Evolutionary conservation across 2,888 invertebrate genomes (phyloP), one percentile per base, ranked within the genome.

Genomic region (Drosophila kanekoi): DNA sequence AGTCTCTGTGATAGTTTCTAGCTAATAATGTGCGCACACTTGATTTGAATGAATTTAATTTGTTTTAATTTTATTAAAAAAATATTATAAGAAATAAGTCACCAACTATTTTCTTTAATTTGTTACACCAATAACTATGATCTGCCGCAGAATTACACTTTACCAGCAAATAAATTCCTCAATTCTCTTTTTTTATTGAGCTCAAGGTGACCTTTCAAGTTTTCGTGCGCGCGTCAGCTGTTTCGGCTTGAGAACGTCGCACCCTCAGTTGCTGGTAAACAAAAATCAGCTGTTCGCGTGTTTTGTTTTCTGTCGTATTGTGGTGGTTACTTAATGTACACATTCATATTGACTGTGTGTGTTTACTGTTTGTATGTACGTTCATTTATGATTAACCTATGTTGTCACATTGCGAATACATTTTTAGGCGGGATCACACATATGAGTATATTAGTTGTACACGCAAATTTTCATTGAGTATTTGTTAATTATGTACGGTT

Each of bases 181-280:
- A 74, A 71, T 72, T 84, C 67, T 81, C 28, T 65, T 62, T 62
- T 73, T 77, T 79, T 84, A 84, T 81, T 71, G 78, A 70, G 86
- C 82, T 90, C 90, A 88, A 88, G 90, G 88, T 88, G 88, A 88
- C 88, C 88, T 89, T 77, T 88, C 57, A 75, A 77, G 89, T 85
- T 79, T 77, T 80, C 66, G 73, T 78, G 72, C 80, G 68, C 62
- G 14, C 65, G 79, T 59, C 82, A 82, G 87, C 85, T 81, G 81
- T 51, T 74, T 14, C 58, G 59, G 81, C 81, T 47, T 57, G 47
- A 66, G 59, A 76, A 59, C 54, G 52, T 72, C 63, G 60, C 78
- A 72, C 71, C 83, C 66, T 63, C 81, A 23, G 38, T 48, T 38
- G 84, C 69, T 66, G 58, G 84, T 88, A 88, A 83, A 88, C 82